A percentile compares a stretch with the other conserved stretches of the same genome.
Evolutionary conservation across 2,113 vertebrate species (phyloP).

Genomic region (human (Homo sapiens)): GRCh38 chr12:79015001-79015500

Average conservation of each 20-base stretch:
- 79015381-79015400: not conserved
- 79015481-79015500: not conserved
- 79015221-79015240: not conserved
- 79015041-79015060: too few relatives aligned
- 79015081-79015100: too few relatives aligned
- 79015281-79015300: not conserved
- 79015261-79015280: not conserved
- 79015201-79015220: too few relatives aligned
- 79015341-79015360: not conserved
- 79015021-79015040: too few relatives aligned
- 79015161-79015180: too few relatives aligned
- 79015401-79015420: not conserved
- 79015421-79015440: not conserved
- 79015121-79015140: too few relatives aligned
- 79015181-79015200: too few relatives aligned
- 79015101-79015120: too few relatives aligned
- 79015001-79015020: too few relatives aligned
- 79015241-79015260: not conserved
- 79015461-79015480: constrained; percentile 1
- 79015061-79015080: too few relatives aligned
- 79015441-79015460: not conserved
- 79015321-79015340: not conserved
- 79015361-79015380: constrained; percentile 40
- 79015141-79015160: too few relatives aligned
- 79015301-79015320: not conserved